Evolutionary conservation across 2,113 vertebrate genomes (phyloP), one percentile per base, ranked within the genome.

Genomic region (Camelus bactrianus): DNA sequence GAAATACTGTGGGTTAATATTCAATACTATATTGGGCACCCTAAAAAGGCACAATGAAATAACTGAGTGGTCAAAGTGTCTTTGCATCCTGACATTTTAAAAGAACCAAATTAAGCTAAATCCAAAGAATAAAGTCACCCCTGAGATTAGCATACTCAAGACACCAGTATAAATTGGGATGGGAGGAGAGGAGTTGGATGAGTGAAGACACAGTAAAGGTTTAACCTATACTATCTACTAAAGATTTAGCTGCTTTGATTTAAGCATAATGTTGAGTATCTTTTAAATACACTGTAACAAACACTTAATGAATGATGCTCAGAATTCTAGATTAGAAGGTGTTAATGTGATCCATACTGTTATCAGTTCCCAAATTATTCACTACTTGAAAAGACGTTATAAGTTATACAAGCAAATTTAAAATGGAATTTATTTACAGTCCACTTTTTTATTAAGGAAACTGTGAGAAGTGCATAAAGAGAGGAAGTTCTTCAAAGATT

Each of bases 361-460:
- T 76, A 62, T 38, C 35, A 69, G 46, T 28, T 42, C 28, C 38
- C 77, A 88, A 72, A 87, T 95, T 86, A 89, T 38, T 81, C 48
- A 84, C 8, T 16, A 62, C 32, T 30, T 56, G 6, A 77, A 79
- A 73, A 73, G 46, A 90, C 48, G 92, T 87, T 22, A 20, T 89
- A 77, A 92, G 12, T 54, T 85, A 81, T 15, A 85, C 11, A 73
- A 79, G 24, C 12, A 91, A 91, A 85, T 64, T 89, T 67, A 24
- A 91, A 95, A 93, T 32, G 8, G 4, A 77, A 94, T 75, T 77
- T 79, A 87, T 62, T 75, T 76, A 48, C 19, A 81, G 58, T 42
- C 93, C 16, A 42, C 42, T n/a, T 67, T 95, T 92, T 73, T 83
- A 32, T 50, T 91, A 84, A 89, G 19, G 14, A 91, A 96, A 88